These are phyloP conservation scores for Pocillopora grandis DNA, from an alignment of 92 coral and sea anemone genomes.

Conservation along the genomic window DNA sequence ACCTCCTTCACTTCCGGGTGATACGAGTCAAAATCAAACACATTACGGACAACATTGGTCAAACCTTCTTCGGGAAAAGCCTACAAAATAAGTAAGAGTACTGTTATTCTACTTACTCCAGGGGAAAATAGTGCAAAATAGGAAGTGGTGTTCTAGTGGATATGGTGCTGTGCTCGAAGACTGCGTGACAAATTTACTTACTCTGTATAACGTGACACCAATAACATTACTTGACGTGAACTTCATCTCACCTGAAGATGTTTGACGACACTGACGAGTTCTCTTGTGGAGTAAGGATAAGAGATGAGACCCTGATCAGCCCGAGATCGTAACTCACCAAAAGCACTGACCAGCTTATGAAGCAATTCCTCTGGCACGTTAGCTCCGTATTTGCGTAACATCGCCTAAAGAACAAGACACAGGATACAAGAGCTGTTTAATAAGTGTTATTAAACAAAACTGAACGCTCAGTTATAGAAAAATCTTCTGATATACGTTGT, in stretches of 20 bases:
- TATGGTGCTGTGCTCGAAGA: not conserved
- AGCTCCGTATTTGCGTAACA: slow-evolving; percentile 97
- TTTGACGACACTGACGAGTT: slow-evolving; percentile 94
- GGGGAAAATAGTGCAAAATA: not conserved
- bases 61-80: slow-evolving; percentile 92
- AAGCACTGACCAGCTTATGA: slow-evolving; percentile 86
- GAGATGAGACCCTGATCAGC: slow-evolving; percentile 98
- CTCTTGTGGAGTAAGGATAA: slow-evolving; percentile 97
- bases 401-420: slow-evolving; percentile 52
- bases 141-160: not conserved
- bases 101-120: not conserved
- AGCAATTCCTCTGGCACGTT: slow-evolving; percentile 83
- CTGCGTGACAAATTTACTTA: not conserved
- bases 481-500: too few species aligned
- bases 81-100: slow-evolving; percentile 37
- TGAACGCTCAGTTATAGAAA: not conserved
- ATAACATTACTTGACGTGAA: not conserved
- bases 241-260: slow-evolving; percentile 81
- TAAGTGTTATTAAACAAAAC: not conserved
- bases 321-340: slow-evolving; percentile 90
- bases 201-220: not conserved
- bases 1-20: slow-evolving; percentile 95
- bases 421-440: not conserved
- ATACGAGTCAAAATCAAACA: slow-evolving; percentile 96
- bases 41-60: slow-evolving; percentile 95